Conservation (phyloP, 2,113 vertebrate genomes). For the Epinephelus lanceolatus region DNA sequence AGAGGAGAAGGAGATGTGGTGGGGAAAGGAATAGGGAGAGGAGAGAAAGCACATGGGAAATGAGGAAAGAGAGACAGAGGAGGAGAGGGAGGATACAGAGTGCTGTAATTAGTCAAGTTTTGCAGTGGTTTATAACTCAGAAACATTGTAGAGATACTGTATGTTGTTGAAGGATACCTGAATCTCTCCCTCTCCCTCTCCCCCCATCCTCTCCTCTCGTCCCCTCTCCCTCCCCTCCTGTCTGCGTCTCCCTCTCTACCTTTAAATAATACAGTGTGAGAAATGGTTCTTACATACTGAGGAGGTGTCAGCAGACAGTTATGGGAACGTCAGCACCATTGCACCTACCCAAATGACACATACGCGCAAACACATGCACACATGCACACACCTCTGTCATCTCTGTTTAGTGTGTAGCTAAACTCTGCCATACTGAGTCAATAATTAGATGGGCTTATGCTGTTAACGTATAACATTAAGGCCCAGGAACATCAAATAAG, state of each 20-base stretch:
- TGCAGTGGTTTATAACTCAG: slow-evolving; percentile 44
- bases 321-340: slow-evolving; percentile 53
- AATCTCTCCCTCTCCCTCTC: slow-evolving; percentile 26
- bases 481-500: slow-evolving; percentile 36
- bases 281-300: slow-evolving; percentile 73
- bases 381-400: slow-evolving; percentile 66
- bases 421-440: slow-evolving; percentile 43
- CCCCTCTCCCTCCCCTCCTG: slow-evolving; percentile 24
- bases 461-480: slow-evolving; percentile 41
- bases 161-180: slow-evolving; percentile 61
- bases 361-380: slow-evolving; percentile 39
- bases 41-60: slow-evolving; percentile 45
- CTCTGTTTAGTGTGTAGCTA: slow-evolving; percentile 48
- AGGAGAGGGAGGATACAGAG: slow-evolving; percentile 36
- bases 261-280: slow-evolving; percentile 79
- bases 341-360: slow-evolving; percentile 62
- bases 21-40: slow-evolving; percentile 35
- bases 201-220: slow-evolving; percentile 6
- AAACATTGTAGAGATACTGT: slow-evolving; percentile 16
- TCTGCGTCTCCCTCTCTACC: slow-evolving; percentile 44
- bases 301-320: slow-evolving; percentile 72
- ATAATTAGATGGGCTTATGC: slow-evolving; percentile 64
- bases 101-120: slow-evolving; percentile 72
- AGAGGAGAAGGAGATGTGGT: slow-evolving; percentile 19
- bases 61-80: slow-evolving; percentile 18